These are phyloP conservation scores for Mungos mungo DNA, from an alignment of 2,113 vertebrate genomes.

Conservation along the genomic window DNA sequence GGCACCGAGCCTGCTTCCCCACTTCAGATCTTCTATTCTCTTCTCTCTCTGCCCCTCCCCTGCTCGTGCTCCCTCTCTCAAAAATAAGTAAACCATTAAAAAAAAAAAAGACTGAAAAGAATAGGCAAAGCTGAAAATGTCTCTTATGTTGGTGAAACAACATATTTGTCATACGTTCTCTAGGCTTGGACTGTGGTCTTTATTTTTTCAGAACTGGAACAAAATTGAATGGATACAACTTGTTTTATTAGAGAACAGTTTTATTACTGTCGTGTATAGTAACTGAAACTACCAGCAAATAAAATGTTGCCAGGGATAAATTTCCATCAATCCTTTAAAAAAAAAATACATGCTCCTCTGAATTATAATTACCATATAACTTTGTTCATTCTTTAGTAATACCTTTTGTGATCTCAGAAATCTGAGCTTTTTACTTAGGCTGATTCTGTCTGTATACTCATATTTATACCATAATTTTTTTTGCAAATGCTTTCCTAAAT, in stretches of 20 bases:
- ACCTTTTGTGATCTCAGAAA: neutral
- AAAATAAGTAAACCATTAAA: too few relatives aligned
- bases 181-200: neutral
- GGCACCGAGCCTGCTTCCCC: too few relatives aligned
- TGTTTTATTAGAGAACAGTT: neutral
- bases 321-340: neutral
- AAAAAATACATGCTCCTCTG: neutral
- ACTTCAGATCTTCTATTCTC: too few relatives aligned
- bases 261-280: neutral
- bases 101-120: neutral
- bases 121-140: neutral
- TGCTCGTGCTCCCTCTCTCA: too few relatives aligned
- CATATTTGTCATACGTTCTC: neutral
- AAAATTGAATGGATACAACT: neutral
- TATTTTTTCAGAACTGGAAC: neutral
- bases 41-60: too few relatives aligned
- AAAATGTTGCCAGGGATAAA: neutral
- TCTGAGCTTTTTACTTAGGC: neutral
- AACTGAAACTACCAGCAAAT: neutral
- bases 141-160: neutral
- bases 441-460: neutral
- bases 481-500: neutral
- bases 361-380: neutral
- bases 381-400: neutral
- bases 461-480: neutral